Conservation (phyloP, 2,888 invertebrate species). For the Tiphia femorata region DNA sequence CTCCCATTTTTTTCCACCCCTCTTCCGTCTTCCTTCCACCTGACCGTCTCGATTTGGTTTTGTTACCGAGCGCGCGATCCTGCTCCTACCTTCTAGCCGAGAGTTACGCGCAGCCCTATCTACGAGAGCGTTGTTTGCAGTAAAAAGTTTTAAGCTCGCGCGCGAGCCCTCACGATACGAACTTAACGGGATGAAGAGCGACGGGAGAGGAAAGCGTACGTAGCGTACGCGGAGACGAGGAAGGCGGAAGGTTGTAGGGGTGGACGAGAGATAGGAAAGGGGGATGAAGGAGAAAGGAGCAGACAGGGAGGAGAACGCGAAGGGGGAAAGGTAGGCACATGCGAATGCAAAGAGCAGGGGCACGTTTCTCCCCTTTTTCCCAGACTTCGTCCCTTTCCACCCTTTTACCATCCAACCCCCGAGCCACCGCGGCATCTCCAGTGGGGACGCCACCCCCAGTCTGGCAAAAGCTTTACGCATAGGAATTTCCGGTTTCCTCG, state of each 20-base stretch:
- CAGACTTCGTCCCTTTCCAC: no score
- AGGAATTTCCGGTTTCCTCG: no score
- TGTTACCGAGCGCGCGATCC: no score
- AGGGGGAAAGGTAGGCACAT: background rate
- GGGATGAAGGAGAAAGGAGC: background rate
- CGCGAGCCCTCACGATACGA: conserved; percentile 22
- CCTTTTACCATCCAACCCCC: no score
- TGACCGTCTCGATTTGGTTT: conserved; percentile 13
- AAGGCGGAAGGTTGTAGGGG: background rate
- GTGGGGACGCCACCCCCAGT: no score
- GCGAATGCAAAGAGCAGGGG: no score
- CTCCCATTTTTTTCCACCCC: background rate
- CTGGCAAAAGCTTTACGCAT: no score
- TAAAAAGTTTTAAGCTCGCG: conserved; percentile 37
- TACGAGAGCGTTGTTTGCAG: conserved; percentile 25
- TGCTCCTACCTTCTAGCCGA: conserved; percentile 17
- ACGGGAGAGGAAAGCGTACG: background rate
- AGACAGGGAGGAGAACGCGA: background rate
- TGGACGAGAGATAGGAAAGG: background rate
- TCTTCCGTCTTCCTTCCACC: background rate
- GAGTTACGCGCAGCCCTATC: conserved; percentile 34
- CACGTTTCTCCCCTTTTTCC: no score
- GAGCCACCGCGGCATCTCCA: no score
- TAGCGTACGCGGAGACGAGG: conserved; percentile 1
- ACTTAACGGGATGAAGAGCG: background rate